Conservation (phyloP, 1,140 invertebrate genomes). For the Drosophila tsacasi region DNA sequence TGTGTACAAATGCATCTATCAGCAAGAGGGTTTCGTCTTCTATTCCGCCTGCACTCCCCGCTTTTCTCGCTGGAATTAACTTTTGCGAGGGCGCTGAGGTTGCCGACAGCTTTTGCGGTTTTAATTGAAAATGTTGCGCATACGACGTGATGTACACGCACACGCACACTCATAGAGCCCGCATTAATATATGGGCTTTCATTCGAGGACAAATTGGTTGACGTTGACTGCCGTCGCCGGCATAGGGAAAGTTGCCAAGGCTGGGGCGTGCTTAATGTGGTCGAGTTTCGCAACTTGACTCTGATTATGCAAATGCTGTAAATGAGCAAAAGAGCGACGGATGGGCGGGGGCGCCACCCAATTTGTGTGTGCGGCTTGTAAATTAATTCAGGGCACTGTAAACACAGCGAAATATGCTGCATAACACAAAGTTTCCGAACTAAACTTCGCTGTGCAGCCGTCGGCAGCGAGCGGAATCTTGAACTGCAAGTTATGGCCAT, state of each 20-base stretch:
- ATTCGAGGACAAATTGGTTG: conserved; percentile 63
- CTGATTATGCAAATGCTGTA: conserved; percentile 66
- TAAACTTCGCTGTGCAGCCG: conserved; percentile 20
- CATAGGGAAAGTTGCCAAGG: conserved; percentile 59
- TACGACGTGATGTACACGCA: conserved; percentile 64
- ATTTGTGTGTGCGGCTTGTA: conserved; percentile 39
- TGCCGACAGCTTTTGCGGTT: conserved; percentile 66
- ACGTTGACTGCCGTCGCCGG: conserved; percentile 23
- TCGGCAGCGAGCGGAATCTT: neutral
- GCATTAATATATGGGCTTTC: conserved; percentile 21
- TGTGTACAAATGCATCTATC: conserved; percentile 50
- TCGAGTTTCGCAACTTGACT: conserved; percentile 39
- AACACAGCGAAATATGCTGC: conserved; percentile 27
- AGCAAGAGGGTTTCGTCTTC: neutral
- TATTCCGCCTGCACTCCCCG: neutral
- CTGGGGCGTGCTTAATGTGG: conserved; percentile 53
- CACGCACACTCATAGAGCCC: conserved; percentile 12
- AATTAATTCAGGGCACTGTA: conserved; percentile 40
- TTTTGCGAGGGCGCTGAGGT: conserved; percentile 42
- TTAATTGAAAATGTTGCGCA: conserved; percentile 78
- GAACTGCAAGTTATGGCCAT: conserved; percentile 27
- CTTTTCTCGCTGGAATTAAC: conserved; percentile 20
- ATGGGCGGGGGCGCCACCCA: conserved; percentile 14
- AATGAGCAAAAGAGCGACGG: conserved; percentile 41
- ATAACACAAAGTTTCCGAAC: conserved; percentile 27